Conservation (phyloP, 2,888 invertebrate genomes). For the Limenitis camilla region DNA sequence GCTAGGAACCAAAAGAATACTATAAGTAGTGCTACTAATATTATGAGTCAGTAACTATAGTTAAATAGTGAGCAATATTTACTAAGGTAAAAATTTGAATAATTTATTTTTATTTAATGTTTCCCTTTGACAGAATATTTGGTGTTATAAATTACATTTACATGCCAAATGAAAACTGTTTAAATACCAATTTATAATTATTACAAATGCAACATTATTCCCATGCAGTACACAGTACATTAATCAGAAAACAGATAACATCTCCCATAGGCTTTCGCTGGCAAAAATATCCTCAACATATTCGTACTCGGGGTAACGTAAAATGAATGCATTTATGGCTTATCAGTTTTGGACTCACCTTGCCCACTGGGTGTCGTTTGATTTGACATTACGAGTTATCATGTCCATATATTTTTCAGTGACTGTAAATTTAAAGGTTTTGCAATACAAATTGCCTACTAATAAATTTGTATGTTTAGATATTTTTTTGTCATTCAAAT, state of each 20-base stretch:
- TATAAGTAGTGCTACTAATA: too few relatives aligned
- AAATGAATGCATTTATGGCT: constrained; percentile 41
- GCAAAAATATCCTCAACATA: constrained; percentile 29
- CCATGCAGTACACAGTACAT: constrained; percentile 25
- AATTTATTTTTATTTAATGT: too few relatives aligned
- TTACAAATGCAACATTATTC: constrained; percentile 18
- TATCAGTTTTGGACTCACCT: constrained; percentile 63
- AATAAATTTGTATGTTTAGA: not conserved
- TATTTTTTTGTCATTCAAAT: too few relatives aligned
- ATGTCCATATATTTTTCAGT: constrained; percentile 10
- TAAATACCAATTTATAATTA: constrained; percentile 10
- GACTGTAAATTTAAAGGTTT: constrained; percentile 4
- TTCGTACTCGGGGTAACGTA: constrained; percentile 36
- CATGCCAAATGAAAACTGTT: not conserved
- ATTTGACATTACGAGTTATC: constrained; percentile 48
- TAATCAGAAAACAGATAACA: constrained; percentile 46
- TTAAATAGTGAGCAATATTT: too few relatives aligned
- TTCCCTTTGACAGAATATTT: too few relatives aligned
- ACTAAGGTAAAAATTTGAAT: too few relatives aligned
- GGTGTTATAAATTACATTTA: not conserved
- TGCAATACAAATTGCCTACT: not conserved
- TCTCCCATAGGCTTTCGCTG: constrained; percentile 37
- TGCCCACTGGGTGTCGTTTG: constrained; percentile 50
- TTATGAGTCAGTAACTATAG: too few relatives aligned
- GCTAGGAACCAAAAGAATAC: too few relatives aligned